Conservation (phyloP, 2,113 vertebrate species). For the Pelobates fuscus region DNA sequence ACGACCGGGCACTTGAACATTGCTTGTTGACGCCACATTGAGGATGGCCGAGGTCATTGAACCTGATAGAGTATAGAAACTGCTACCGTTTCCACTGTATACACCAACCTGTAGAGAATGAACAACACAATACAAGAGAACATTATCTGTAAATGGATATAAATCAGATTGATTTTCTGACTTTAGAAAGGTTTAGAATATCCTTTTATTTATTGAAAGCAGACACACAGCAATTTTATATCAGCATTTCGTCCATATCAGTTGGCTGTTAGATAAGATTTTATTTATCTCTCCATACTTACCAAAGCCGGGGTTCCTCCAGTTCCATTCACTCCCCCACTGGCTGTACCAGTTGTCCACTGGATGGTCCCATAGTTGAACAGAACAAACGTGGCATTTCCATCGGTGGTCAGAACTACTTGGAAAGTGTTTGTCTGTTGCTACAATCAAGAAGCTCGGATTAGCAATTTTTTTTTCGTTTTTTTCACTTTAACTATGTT, state of each 20-base stretch:
- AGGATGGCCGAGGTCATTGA: background rate
- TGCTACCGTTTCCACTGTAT: background rate
- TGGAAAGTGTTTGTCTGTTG: conserved; percentile 61
- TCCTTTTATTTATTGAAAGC: no score
- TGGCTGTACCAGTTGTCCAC: conserved; percentile 67
- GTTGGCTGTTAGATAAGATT: no score
- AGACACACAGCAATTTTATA: no score
- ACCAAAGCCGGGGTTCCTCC: no score
- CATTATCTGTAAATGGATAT: no score
- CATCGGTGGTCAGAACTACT: conserved; percentile 59
- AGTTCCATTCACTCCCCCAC: conserved; percentile 47
- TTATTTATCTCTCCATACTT: no score
- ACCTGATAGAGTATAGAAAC: background rate
- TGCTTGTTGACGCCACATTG: background rate
- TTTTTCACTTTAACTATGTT: background rate
- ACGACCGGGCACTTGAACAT: background rate
- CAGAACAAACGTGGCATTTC: conserved; percentile 34
- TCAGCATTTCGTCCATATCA: no score
- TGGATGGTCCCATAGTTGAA: no score
- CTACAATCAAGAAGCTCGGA: background rate
- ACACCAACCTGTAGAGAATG: background rate
- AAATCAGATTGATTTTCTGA: no score
- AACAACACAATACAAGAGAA: no score
- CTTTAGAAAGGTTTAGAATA: no score
- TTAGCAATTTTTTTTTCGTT: background rate